These are phyloP conservation scores for Sarcophaga variegata DNA, from an alignment of 2,888 invertebrate genomes.

Conservation along the genomic window DNA sequence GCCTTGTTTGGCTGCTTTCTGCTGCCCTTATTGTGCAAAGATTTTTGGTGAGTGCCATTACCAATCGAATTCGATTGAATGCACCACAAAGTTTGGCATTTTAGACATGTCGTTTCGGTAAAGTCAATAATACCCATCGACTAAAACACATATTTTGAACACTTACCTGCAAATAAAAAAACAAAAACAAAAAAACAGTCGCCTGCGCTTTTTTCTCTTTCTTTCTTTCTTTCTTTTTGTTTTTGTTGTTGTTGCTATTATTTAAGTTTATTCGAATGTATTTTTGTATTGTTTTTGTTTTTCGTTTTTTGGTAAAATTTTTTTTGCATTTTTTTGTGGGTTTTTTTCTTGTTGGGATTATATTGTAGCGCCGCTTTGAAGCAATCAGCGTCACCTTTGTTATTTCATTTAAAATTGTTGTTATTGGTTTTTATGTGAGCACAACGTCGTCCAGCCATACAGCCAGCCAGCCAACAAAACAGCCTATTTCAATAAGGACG, in stretches of 20 bases:
- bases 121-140: constrained; percentile 69
- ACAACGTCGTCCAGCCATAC: not conserved
- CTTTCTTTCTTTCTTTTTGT: not conserved
- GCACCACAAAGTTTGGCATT: constrained; percentile 77
- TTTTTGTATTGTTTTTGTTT: constrained; percentile 23
- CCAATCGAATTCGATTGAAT: constrained; percentile 81
- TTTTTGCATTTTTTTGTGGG: constrained; percentile 2
- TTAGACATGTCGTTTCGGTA: constrained; percentile 74
- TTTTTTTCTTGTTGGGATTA: constrained; percentile 59
- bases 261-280: constrained; percentile 51
- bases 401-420: constrained; percentile 69
- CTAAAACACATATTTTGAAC: constrained; percentile 75
- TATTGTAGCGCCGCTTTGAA: constrained; percentile 80
- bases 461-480: constrained; percentile 32
- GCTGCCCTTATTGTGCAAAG: constrained; percentile 75
- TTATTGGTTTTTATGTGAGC: constrained; percentile 41
- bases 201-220: constrained; percentile 52
- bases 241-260: constrained; percentile 15
- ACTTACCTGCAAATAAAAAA: constrained; percentile 76
- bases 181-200: constrained; percentile 3
- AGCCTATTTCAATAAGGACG: constrained; percentile 66
- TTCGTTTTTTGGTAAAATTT: not conserved
- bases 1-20: constrained; percentile 61
- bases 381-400: constrained; percentile 82
- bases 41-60: constrained; percentile 69